These are phyloP conservation scores for Campoplex nolae DNA, from an alignment of 2,888 invertebrate genomes.

Conservation along the genomic window DNA sequence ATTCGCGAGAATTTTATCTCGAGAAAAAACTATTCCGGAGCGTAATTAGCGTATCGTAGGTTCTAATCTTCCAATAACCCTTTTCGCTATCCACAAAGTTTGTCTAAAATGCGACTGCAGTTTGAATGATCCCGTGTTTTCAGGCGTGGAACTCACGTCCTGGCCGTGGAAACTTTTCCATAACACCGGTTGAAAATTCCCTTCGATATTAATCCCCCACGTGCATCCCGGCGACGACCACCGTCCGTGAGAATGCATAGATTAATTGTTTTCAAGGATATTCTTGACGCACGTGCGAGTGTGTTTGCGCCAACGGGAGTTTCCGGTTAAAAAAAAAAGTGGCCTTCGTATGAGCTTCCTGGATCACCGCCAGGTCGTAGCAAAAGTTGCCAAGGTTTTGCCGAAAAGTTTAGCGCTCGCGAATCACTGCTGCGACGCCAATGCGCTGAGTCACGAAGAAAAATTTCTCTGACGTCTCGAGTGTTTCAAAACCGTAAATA, in stretches of 20 bases:
- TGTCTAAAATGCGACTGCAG: background rate
- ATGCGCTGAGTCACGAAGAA: constrained; percentile 21
- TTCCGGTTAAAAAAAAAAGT: constrained; percentile 37
- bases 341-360: constrained; percentile 49
- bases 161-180: constrained; percentile 19
- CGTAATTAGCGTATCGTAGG: background rate
- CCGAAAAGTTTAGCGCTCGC: constrained; percentile 15
- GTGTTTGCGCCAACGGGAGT: background rate
- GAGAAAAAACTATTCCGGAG: background rate
- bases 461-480: constrained; percentile 18
- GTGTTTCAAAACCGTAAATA: constrained; percentile 1
- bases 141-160: background rate
- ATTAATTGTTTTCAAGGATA: constrained; percentile 24
- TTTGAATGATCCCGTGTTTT: background rate
- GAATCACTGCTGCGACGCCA: constrained; percentile 33
- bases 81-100: background rate
- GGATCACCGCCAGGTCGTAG: constrained; percentile 42
- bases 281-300: background rate
- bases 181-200: background rate
- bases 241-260: constrained; percentile 1
- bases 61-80: constrained; percentile 5
- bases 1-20: background rate
- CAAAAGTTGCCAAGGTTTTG: constrained; percentile 52
- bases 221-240: background rate
- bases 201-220: background rate